Evolutionary conservation across 1,140 invertebrate genomes (phyloP).

Genomic region (Triops longicaudatus): DNA sequence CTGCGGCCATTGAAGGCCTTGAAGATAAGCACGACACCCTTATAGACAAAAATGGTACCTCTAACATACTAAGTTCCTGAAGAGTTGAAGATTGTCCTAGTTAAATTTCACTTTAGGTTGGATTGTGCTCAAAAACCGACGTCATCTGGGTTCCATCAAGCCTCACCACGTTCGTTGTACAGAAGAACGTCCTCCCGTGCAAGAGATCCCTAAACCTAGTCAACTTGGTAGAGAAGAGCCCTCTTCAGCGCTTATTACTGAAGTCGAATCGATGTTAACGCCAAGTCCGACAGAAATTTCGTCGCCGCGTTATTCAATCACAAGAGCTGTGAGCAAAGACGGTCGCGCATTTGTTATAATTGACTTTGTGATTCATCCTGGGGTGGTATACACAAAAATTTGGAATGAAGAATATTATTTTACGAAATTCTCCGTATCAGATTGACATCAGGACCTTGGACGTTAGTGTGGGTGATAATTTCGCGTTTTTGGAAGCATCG

Average conservation of each 20-base stretch:
- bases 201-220: conserved; percentile 9
- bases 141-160: conserved; percentile 60
- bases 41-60: conserved; percentile 49
- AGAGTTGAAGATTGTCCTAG: conserved; percentile 26
- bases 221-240: neutral
- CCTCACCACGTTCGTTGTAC: conserved; percentile 60
- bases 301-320: neutral
- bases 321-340: neutral
- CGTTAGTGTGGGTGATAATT: neutral
- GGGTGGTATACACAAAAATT: neutral
- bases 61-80: neutral
- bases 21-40: conserved; percentile 62
- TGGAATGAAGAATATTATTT: too few species aligned
- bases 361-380: neutral
- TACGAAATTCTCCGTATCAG: too few species aligned
- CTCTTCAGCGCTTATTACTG: neutral
- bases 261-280: neutral
- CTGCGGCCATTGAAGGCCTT: conserved; percentile 62
- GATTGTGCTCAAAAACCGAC: conserved; percentile 51
- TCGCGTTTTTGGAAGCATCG: neutral
- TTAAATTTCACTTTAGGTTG: conserved; percentile 42
- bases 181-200: conserved; percentile 27
- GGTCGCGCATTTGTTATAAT: neutral
- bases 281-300: neutral
- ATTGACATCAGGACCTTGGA: neutral